phyloP scores from a whole-genome alignment of 2,797 vertebrate genomes.

The Myoxocephalus aenaeus region DNA sequence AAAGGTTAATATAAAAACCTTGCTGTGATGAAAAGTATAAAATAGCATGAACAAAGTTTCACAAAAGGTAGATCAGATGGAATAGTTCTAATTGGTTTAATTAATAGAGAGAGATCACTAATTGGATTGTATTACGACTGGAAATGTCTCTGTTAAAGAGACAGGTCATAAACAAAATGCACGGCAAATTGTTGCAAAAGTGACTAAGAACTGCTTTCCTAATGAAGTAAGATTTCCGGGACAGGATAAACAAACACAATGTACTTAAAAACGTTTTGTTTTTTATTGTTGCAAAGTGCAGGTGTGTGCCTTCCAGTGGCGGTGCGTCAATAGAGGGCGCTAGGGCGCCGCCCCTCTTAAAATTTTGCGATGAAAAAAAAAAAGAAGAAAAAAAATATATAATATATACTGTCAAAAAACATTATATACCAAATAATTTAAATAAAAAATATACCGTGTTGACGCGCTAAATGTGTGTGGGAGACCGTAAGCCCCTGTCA shows the following conservation, averaged over 20 bases:
- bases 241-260: not conserved
- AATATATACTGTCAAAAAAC: no score
- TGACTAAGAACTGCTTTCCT: not conserved
- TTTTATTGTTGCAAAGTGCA: not conserved
- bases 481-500: no score
- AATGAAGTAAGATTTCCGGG: no score
- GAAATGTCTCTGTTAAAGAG: not conserved
- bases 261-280: not conserved
- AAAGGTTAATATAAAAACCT: no score
- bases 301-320: not conserved
- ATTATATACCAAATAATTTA: no score
- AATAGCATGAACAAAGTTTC: not conserved
- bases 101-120: not conserved
- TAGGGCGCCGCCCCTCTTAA: no score
- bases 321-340: no score
- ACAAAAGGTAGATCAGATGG: not conserved
- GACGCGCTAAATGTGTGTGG: no score
- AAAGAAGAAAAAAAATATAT: no score
- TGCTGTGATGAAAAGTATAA: not conserved
- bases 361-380: no score
- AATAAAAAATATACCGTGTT: no score
- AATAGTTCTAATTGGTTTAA: not conserved
- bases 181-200: not conserved
- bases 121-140: not conserved
- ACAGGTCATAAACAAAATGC: not conserved